A percentile compares a stretch with the other conserved stretches of the same genome.
Evolutionary conservation across 92 coral and sea anemone species (phyloP).

Genomic region (Palythoa caribaeorum): DNA sequence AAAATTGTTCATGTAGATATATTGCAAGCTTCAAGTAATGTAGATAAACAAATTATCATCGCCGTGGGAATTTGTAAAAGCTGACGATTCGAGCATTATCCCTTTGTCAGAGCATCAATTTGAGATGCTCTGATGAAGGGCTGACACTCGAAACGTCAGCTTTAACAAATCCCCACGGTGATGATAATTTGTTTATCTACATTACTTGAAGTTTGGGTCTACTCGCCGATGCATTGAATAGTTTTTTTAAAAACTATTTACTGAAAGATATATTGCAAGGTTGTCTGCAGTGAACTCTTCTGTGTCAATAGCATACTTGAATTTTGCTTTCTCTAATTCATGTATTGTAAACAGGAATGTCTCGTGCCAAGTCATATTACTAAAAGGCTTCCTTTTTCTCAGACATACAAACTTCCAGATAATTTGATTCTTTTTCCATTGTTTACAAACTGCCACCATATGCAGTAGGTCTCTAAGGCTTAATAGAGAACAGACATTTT

Average conservation of each 20-base stretch:
- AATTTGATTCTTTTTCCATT: constrained; percentile 8
- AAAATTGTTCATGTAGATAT: background rate
- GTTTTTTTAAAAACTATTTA: too few species aligned
- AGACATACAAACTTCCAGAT: constrained; percentile 19
- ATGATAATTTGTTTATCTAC: too few species aligned
- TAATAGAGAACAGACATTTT: background rate
- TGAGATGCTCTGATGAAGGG: too few species aligned
- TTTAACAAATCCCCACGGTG: too few species aligned
- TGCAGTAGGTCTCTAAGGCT: background rate
- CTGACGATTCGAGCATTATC: too few species aligned
- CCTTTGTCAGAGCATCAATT: too few species aligned
- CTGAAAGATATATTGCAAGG: background rate
- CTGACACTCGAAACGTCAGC: too few species aligned
- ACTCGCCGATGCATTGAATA: too few species aligned
- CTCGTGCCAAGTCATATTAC: constrained; percentile 22
- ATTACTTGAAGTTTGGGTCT: too few species aligned
- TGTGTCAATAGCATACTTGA: constrained; percentile 13
- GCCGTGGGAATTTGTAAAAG: too few species aligned
- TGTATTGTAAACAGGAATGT: constrained; percentile 7
- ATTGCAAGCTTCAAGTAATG: too few species aligned
- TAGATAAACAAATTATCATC: too few species aligned
- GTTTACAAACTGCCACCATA: constrained; percentile 10
- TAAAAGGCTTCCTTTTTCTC: constrained; percentile 5
- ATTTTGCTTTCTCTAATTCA: constrained; percentile 6
- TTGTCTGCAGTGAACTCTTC: background rate